Evolutionary conservation across 2,888 invertebrate genomes (phyloP), one percentile per base, ranked within the genome.

Genomic region (Xestia ashworthii): DNA sequence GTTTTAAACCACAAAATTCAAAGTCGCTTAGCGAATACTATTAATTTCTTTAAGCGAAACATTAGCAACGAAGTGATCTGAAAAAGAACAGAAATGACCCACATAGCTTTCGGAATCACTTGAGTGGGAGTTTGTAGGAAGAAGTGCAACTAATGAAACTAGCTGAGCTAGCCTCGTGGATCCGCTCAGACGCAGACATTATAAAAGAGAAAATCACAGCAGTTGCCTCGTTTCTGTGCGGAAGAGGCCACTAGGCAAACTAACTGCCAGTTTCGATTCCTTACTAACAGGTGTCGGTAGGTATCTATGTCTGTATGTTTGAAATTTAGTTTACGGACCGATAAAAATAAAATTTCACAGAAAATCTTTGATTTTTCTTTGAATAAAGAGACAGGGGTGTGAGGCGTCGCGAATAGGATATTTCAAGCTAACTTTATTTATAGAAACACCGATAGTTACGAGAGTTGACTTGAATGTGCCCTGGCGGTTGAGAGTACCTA

Each of bases 1-100:
- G 12, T 72, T 72, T 58, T 50, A 78, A 71, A 65, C 58, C 65
- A 66, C 58, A 72, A 58, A 64, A 58, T 73, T 44, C 16, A 58
- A 79, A 73, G 66, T 73, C 58, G 50, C 73, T 73, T 80, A 80
- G 44, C 80, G 66, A 73, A 16, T 66, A 50, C 73, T 79, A 66
- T 78, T 73, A 72, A 58, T 79, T 72, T 66, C n/a, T 73, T 66
- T 46, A 58, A 50, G 44, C 48, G 22, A 65, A 72, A 65, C 55
- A 58, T 79, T 79, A 72, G 44, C 58, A 66, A 58, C 22, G 44
- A 44, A 71, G 48, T 32, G 64, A 38, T 78, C 32, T 71, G 53
- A 71, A 53, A 55, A 41, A 78, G 22, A 79, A 38, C 48, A 9
- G 5, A n/a, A 72, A 58, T 66, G 5, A n/a, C 55, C 64, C 48